These are phyloP conservation scores for Presbytis comata DNA, from an alignment of 2,797 vertebrate genomes.

Conservation along the genomic window DNA sequence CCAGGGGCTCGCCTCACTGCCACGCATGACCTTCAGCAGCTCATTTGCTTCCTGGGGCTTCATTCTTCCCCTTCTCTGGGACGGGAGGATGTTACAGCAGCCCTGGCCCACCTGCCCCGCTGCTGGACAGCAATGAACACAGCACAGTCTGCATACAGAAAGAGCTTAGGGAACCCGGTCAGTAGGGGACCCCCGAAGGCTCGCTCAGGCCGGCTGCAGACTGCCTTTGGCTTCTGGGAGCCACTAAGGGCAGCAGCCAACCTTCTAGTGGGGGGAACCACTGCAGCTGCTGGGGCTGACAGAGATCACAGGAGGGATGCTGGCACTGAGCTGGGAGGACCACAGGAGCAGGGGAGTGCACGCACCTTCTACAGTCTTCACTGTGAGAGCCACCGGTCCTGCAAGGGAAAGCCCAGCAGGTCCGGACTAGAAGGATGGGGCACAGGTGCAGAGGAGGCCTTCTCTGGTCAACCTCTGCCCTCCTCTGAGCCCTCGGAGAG, in stretches of 20 bases:
- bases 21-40: accelerated
- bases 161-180: accelerated
- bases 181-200: background rate
- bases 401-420: background rate
- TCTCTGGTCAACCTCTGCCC: background rate
- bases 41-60: background rate
- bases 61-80: accelerated
- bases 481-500: background rate
- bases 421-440: accelerated
- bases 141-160: background rate
- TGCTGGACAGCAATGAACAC: background rate
- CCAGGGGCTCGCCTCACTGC: background rate
- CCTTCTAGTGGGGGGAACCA: background rate
- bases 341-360: background rate
- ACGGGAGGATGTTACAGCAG: background rate
- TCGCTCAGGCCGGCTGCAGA: background rate
- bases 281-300: background rate
- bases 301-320: background rate
- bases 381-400: background rate
- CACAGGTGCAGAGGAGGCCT: background rate
- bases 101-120: too few relatives aligned
- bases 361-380: background rate
- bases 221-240: background rate
- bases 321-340: background rate
- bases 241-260: too few relatives aligned